Conservation (phyloP, 2,888 invertebrate genomes). For the Trachelus troglodyta region DNA sequence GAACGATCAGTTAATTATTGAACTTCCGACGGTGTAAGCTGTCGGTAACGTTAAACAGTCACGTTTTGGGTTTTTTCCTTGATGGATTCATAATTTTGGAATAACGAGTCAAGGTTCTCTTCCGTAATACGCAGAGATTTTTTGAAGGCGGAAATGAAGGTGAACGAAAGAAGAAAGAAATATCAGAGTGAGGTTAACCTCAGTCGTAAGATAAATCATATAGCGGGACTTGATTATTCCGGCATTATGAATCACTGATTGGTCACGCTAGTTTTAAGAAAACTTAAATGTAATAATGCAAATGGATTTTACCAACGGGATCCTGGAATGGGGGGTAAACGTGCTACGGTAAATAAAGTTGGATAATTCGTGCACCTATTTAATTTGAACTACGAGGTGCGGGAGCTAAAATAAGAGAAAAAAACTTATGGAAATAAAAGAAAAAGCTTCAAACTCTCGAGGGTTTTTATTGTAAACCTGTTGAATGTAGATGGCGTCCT, state of each 20-base stretch:
- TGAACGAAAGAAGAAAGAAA: not conserved
- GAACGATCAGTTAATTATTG: not conserved
- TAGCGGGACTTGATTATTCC: not conserved
- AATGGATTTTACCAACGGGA: not conserved
- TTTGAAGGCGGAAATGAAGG: not conserved
- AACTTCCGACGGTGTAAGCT: not conserved
- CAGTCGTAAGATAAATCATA: not conserved
- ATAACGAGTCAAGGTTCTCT: not conserved
- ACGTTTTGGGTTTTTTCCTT: not conserved
- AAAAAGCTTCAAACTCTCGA: not conserved
- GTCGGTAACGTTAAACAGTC: not conserved
- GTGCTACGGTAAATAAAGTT: not conserved
- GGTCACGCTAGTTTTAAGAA: not conserved
- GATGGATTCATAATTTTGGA: not conserved
- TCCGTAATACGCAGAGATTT: not conserved
- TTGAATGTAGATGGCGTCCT: conserved; percentile 56
- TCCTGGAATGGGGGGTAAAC: not conserved
- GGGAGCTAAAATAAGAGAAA: not conserved
- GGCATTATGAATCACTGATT: not conserved
- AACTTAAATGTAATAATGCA: not conserved
- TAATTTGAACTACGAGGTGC: not conserved
- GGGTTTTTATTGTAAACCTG: conserved; percentile 43
- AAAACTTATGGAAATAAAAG: not conserved
- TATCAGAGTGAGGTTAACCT: not conserved
- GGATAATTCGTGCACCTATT: not conserved